Evolutionary conservation across 2,113 vertebrate species (phyloP), one percentile per base, ranked within the genome.

Genomic region (Lamprotornis superbus): DNA sequence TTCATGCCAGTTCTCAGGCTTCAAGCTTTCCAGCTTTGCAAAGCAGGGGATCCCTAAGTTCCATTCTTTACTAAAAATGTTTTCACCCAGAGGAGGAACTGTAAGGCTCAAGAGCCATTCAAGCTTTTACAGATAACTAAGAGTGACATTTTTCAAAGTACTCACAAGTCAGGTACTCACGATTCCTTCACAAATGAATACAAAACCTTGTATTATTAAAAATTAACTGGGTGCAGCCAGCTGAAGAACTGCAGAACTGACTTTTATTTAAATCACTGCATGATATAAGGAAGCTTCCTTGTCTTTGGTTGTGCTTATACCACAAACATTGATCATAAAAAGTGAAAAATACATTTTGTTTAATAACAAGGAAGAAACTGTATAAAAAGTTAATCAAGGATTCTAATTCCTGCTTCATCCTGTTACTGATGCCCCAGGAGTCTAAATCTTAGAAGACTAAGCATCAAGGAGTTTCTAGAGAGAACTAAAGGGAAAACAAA

Each of bases 1-100:
- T 92, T 74, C 50, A 55, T 88, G 68, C 68, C 76, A 81, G 33
- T 94, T 93, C 86, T 95, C 93, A 96, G 83, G 68, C 56, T 92
- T 77, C 35, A 73, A 74, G 31, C 14, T 55, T 86, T 74, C 39
- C 55, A 74, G 7, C 12, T 89, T 89, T 91, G 24, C 89, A 75
- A 87, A 84, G 83, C 53, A 83, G 60, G 76, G 35, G 86, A 92
- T 83, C 39, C 11, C 22, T 71, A 22, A 44, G 12, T 39, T 89
- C 35, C 56, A 47, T 87, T 90, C 69, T 75, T 92, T 63, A 59
- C 24, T 21, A 70, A 92, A 93, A 83, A 33, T 35, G 3, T 39
- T 88, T 77, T 75, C 28, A 83, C 19, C 1, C 44, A 44, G 44
- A 57, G 50, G 9, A 92, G 47, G 39, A 83, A 9, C 27, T 74